These are phyloP conservation scores for Clamator glandarius DNA, from an alignment of 2,797 vertebrate species.

Conservation along the genomic window DNA sequence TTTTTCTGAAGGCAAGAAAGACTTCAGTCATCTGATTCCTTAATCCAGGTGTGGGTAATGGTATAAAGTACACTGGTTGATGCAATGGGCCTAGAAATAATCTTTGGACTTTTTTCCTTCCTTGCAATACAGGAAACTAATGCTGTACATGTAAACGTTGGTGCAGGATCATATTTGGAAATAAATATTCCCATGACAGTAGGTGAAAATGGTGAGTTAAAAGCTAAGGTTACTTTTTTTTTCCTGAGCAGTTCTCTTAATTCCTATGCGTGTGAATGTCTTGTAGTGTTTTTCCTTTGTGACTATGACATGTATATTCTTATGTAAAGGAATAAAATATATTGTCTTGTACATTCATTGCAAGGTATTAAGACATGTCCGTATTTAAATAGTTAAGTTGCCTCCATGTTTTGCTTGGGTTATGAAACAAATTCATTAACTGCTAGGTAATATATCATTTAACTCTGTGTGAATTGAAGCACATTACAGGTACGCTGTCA, in stretches of 20 bases:
- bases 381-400: neutral
- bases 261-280: neutral
- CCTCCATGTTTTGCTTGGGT: neutral
- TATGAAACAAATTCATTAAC: neutral
- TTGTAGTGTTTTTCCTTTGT: neutral
- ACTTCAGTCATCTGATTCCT: neutral
- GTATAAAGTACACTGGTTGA: neutral
- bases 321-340: neutral
- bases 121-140: slow-evolving; percentile 90
- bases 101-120: neutral
- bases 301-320: neutral
- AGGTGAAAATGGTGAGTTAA: slow-evolving; percentile 87
- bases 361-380: neutral
- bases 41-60: neutral
- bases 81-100: neutral
- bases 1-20: neutral
- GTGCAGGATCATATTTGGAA: slow-evolving; percentile 97
- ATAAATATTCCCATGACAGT: slow-evolving; percentile 99
- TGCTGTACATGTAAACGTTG: slow-evolving; percentile 97
- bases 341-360: neutral
- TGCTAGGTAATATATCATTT: neutral
- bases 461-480: neutral
- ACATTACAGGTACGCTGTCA: neutral
- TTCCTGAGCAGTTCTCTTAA: neutral
- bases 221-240: neutral